Evolutionary conservation across 2,113 vertebrate species (phyloP).

Genomic region (rabbit (Oryctolagus cuniculus)): DNA sequence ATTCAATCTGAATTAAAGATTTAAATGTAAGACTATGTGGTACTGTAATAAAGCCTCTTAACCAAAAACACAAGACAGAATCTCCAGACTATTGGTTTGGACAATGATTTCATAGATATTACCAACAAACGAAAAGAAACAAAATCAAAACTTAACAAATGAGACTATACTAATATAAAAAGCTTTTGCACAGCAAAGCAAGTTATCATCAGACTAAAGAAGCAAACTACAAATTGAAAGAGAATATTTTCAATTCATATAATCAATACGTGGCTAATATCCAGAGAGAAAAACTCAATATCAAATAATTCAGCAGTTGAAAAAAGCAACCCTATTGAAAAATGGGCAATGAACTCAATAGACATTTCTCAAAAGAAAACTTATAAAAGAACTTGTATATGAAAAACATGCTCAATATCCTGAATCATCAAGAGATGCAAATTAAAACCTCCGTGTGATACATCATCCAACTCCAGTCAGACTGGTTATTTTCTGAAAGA

Average conservation of each 20-base stretch:
- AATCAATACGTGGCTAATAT: not conserved
- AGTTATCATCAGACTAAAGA: not conserved
- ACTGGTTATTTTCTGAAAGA: not conserved
- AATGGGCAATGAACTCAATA: not conserved
- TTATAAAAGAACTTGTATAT: not conserved
- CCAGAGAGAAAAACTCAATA: not conserved
- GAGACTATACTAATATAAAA: not conserved
- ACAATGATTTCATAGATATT: not conserved
- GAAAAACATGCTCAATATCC: not conserved
- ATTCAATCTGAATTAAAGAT: not conserved
- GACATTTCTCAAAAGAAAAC: not conserved
- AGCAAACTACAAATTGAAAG: not conserved
- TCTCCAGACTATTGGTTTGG: not conserved
- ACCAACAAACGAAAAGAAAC: not conserved
- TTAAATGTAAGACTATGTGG: no score
- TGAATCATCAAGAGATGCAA: no score
- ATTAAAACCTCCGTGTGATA: no score
- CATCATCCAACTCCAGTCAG: not conserved
- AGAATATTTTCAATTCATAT: not conserved
- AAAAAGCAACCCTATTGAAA: not conserved
- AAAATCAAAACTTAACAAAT: not conserved
- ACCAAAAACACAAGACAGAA: not conserved
- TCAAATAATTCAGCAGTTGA: not conserved
- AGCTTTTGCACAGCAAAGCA: not conserved
- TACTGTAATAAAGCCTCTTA: no score